Conservation (phyloP, 2,113 vertebrate genomes). For the Salvelinus fontinalis region DNA sequence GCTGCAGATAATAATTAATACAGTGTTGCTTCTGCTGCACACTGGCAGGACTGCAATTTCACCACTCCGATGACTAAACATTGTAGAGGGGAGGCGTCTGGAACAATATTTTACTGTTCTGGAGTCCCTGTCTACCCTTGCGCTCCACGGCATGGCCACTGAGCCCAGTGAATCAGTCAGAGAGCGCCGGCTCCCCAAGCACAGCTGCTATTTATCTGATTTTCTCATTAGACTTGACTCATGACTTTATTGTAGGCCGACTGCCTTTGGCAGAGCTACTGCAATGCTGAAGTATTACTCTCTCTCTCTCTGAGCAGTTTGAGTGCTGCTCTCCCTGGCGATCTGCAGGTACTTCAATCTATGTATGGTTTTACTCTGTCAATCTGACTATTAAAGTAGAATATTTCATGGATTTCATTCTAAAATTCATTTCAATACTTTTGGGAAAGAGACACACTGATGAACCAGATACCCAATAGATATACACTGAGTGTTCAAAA, state of each 20-base stretch:
- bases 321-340: constrained; percentile 45
- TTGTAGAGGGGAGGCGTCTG: constrained; percentile 69
- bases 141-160: constrained; percentile 71
- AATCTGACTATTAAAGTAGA: constrained; percentile 20
- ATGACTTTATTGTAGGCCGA: constrained; percentile 66
- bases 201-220: constrained; percentile 80
- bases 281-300: constrained; percentile 47
- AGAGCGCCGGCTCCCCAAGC: constrained; percentile 65
- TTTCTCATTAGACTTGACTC: constrained; percentile 80
- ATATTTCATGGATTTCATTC: neutral
- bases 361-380: no score
- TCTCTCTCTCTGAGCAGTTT: constrained; percentile 45
- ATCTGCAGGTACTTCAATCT: no score
- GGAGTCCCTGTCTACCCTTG: constrained; percentile 73
- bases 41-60: constrained; percentile 83
- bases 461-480: no score
- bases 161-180: constrained; percentile 80
- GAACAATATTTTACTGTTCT: constrained; percentile 88
- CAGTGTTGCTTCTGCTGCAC: constrained; percentile 72
- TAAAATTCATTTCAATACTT: neutral
- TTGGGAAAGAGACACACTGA: neutral
- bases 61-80: constrained; percentile 87
- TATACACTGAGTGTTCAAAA: no score
- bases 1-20: constrained; percentile 92
- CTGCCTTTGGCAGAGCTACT: constrained; percentile 63